Percentiles rank a stretch among this genome's conserved stretches.
These are phyloP conservation scores for Telenomus remus DNA, from an alignment of 1,140 invertebrate species.

Conservation along the genomic window DNA sequence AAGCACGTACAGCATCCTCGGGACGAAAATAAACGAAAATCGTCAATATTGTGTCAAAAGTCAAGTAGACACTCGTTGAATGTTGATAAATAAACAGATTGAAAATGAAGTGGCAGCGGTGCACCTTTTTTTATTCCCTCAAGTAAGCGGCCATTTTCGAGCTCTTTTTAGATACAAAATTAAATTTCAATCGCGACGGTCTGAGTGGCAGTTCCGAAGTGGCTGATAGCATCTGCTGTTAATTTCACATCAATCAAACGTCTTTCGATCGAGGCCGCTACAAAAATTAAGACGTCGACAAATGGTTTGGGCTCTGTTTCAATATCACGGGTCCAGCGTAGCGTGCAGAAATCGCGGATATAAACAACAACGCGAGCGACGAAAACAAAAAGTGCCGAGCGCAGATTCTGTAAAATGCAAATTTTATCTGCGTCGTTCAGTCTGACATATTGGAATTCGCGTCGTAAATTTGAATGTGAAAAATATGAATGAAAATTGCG, in stretches of 20 bases:
- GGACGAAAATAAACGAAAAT: too few species aligned
- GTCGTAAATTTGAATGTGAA: slow-evolving; percentile 40
- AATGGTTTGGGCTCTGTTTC: slow-evolving; percentile 31
- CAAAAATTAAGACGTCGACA: slow-evolving; percentile 14
- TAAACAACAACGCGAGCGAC: slow-evolving; percentile 37
- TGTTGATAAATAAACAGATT: not conserved
- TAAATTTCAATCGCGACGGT: slow-evolving; percentile 5
- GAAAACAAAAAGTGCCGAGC: slow-evolving; percentile 26
- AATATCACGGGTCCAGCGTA: not conserved
- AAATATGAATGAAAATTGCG: slow-evolving; percentile 32
- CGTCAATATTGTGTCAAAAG: too few species aligned
- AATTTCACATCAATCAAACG: slow-evolving; percentile 26
- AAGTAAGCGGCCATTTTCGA: not conserved
- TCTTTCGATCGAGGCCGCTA: slow-evolving; percentile 15
- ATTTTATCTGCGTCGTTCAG: slow-evolving; percentile 54
- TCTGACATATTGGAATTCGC: slow-evolving; percentile 40
- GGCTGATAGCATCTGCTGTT: slow-evolving; percentile 28
- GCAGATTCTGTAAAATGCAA: slow-evolving; percentile 34
- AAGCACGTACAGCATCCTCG: too few species aligned
- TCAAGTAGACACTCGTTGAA: too few species aligned
- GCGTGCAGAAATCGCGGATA: slow-evolving; percentile 16
- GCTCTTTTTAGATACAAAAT: slow-evolving; percentile 12
- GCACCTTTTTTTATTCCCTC: too few species aligned
- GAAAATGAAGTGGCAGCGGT: not conserved
- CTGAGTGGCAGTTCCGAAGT: slow-evolving; percentile 7